Conservation (phyloP, 2,113 vertebrate species). For the Gadus macrocephalus region DNA sequence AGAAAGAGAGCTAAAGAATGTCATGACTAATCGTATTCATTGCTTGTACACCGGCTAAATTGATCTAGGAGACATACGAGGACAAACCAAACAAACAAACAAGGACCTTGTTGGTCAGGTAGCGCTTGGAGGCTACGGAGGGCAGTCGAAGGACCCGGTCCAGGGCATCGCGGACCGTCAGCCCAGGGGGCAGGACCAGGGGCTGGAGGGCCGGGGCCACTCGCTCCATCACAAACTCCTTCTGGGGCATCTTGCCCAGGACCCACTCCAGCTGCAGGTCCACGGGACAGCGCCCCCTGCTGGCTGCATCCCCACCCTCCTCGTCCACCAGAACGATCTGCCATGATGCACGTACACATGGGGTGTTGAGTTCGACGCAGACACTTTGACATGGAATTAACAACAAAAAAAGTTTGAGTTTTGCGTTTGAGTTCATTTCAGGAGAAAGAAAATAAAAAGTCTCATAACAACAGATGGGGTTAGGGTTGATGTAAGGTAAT, state of each 20-base stretch:
- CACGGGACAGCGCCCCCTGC: slow-evolving; percentile 65
- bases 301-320: slow-evolving; percentile 22
- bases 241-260: slow-evolving; percentile 89
- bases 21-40: too few species aligned
- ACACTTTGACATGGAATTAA: too few species aligned
- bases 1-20: too few species aligned
- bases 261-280: slow-evolving; percentile 89
- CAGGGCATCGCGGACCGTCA: slow-evolving; percentile 75
- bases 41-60: too few species aligned
- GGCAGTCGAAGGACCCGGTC: slow-evolving; percentile 82
- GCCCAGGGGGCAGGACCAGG: slow-evolving; percentile 70
- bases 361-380: not conserved
- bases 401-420: too few species aligned
- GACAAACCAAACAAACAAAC: too few species aligned
- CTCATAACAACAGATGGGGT: too few species aligned
- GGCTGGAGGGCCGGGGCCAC: slow-evolving; percentile 40
- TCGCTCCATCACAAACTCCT: slow-evolving; percentile 78
- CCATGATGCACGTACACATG: not conserved
- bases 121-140: slow-evolving; percentile 87
- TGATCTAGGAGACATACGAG: too few species aligned
- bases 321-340: slow-evolving; percentile 79
- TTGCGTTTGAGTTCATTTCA: too few species aligned
- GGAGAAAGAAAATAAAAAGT: too few species aligned
- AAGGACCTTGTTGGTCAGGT: slow-evolving; percentile 90
- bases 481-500: too few species aligned